Conservation (phyloP, 2,113 vertebrate genomes). For the Lota lota region DNA sequence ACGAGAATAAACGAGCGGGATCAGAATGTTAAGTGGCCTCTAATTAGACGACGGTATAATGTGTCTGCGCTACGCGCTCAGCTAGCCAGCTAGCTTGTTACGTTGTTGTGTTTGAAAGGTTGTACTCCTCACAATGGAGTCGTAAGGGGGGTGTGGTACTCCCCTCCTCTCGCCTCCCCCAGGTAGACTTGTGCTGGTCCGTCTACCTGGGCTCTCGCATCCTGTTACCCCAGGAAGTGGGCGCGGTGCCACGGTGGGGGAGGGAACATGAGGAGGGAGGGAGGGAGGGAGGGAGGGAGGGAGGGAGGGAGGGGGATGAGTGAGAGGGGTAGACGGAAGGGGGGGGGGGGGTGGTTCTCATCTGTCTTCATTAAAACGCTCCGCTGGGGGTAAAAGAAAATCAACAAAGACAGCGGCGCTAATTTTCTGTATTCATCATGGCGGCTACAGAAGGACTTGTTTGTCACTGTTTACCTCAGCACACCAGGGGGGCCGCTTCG, state of each 20-base stretch:
- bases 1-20: conserved; percentile 53
- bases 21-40: conserved; percentile 19
- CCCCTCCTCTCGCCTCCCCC: conserved; percentile 20
- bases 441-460: conserved; percentile 56
- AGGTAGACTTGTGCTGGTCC: too few relatives aligned
- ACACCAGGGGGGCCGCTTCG: conserved; percentile 19
- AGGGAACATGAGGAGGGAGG: background rate
- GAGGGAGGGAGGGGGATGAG: background rate
- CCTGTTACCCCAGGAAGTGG: background rate
- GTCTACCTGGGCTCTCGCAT: too few relatives aligned
- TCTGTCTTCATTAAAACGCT: conserved; percentile 76
- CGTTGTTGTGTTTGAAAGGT: conserved; percentile 42
- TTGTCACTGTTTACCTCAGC: conserved; percentile 44
- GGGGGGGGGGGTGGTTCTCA: conserved; percentile 61
- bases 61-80: conserved; percentile 24
- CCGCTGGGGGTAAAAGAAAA: conserved; percentile 64
- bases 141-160: conserved; percentile 57
- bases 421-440: conserved; percentile 73
- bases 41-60: conserved; percentile 41
- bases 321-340: conserved; percentile 35
- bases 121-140: conserved; percentile 43
- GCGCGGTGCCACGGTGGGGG: background rate
- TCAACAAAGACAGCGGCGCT: conserved; percentile 70
- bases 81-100: conserved; percentile 14
- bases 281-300: background rate